These are phyloP conservation scores for Equus quagga DNA, from an alignment of 2,113 vertebrate species.

Conservation along the genomic window DNA sequence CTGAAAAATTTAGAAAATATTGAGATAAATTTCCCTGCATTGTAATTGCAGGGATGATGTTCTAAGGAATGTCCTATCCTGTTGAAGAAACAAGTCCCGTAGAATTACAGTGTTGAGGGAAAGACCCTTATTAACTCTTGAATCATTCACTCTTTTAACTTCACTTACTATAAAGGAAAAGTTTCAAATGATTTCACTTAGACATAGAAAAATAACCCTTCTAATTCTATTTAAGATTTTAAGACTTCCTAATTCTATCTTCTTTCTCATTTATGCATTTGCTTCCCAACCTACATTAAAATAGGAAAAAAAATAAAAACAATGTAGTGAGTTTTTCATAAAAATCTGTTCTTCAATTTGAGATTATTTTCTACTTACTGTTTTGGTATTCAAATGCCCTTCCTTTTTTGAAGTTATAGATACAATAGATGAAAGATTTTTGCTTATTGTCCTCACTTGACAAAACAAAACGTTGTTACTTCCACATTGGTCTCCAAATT, in stretches of 20 bases:
- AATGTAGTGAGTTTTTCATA: neutral
- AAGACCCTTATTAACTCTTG: neutral
- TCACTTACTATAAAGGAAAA: neutral
- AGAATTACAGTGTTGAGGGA: neutral
- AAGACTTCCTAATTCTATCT: slow-evolving; percentile 11
- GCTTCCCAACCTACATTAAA: neutral
- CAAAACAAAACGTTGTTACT: neutral
- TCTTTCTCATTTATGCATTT: neutral
- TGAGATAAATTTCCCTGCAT: neutral
- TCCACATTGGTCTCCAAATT: neutral
- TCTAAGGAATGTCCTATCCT: neutral
- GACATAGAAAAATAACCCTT: slow-evolving; percentile 1
- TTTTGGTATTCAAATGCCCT: neutral
- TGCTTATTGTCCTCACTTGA: slow-evolving; percentile 16
- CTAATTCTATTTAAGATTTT: neutral
- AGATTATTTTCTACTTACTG: neutral
- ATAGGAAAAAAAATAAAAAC: neutral
- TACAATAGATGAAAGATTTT: neutral
- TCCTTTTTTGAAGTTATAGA: slow-evolving; percentile 19
- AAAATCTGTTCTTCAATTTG: neutral
- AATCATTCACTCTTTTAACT: neutral
- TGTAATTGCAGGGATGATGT: neutral
- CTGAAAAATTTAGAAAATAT: slow-evolving; percentile 52
- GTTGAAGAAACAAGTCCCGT: neutral
- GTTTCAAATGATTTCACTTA: slow-evolving; percentile 15